These are phyloP conservation scores for Ptilorrhoa leucosticta DNA, from an alignment of 2,113 vertebrate species.

Conservation along the genomic window DNA sequence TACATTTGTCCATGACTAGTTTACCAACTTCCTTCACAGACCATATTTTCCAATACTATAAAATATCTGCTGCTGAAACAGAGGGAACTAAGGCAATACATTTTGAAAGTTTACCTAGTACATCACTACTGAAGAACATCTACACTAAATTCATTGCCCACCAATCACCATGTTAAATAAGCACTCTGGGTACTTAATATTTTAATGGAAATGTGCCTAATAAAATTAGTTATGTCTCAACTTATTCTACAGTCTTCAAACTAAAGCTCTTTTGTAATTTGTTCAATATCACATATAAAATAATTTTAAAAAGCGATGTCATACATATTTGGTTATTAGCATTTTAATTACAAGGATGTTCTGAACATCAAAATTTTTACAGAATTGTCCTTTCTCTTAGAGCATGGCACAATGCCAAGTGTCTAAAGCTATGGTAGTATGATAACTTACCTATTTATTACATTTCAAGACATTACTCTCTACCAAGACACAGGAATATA, in stretches of 20 bases:
- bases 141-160: not conserved
- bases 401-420: not conserved
- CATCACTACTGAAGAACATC: not conserved
- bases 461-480: not conserved
- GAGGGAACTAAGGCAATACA: not conserved
- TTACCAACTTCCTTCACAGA: not conserved
- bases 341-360: not conserved
- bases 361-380: not conserved
- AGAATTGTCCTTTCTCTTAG: not conserved
- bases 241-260: not conserved
- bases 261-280: not conserved
- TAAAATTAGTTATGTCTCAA: not conserved
- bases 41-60: not conserved
- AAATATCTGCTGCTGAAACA: not conserved
- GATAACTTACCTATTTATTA: not conserved
- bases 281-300: not conserved
- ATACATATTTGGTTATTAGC: not conserved
- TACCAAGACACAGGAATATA: not conserved
- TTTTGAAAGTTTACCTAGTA: not conserved
- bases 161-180: not conserved
- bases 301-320: not conserved
- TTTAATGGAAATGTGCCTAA: not conserved
- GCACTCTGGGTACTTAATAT: not conserved
- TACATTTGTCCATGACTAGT: not conserved
- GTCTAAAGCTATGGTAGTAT: not conserved